Percentiles rank a stretch among this genome's conserved stretches.
Evolutionary conservation across 2,797 vertebrate species (phyloP).

Genomic region (Enteromius mattozi): DNA sequence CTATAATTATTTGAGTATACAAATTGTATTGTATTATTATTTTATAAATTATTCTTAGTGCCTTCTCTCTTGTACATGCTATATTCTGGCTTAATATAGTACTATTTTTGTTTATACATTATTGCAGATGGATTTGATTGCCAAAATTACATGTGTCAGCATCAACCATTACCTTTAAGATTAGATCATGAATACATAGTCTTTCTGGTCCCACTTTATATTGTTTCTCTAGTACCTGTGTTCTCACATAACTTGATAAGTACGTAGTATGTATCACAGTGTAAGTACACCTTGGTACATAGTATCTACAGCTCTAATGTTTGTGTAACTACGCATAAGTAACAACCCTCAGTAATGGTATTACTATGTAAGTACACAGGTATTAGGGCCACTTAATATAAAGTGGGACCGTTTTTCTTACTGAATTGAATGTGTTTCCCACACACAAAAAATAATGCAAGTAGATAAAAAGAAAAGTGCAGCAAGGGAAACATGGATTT

Average conservation of each 20-base stretch:
- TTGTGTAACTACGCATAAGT: no score
- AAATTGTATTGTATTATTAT: no score
- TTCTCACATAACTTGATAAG: no score
- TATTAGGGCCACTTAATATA: no score
- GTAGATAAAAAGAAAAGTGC: neutral
- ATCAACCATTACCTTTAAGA: conserved; percentile 72
- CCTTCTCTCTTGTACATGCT: neutral
- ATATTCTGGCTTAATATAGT: neutral
- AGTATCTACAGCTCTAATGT: no score
- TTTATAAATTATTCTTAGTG: neutral
- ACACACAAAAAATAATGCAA: neutral
- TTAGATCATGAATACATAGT: conserved; percentile 56
- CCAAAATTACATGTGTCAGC: conserved; percentile 59
- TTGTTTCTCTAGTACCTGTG: no score
- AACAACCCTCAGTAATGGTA: no score
- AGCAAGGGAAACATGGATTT: neutral
- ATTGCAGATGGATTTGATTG: neutral
- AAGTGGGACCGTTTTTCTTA: conserved; percentile 49
- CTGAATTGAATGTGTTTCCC: neutral
- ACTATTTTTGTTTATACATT: neutral
- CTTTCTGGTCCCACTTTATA: conserved; percentile 47
- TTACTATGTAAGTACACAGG: no score
- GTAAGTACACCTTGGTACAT: no score
- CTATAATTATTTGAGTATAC: neutral
- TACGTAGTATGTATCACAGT: no score